Evolutionary conservation across 1,140 invertebrate species (phyloP).

Genomic region (Agrilus planipennis): DNA sequence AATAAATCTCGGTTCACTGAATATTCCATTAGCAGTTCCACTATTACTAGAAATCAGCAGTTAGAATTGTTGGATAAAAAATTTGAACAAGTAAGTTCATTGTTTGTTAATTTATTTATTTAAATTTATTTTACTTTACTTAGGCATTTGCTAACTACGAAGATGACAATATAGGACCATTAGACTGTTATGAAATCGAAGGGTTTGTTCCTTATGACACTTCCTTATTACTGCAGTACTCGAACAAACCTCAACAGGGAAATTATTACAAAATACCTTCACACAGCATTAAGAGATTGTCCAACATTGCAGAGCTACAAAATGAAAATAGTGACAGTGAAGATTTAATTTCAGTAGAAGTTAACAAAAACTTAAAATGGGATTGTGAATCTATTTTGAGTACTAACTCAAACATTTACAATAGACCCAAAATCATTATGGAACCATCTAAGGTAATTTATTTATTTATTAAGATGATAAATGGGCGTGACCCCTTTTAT

Average conservation of each 20-base stretch:
- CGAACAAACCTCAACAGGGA: constrained; percentile 46
- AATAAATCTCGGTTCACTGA: constrained; percentile 83
- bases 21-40: constrained; percentile 89
- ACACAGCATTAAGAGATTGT: constrained; percentile 12
- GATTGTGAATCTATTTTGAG: constrained; percentile 89
- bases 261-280: constrained; percentile 43
- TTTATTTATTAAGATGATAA: too few relatives aligned
- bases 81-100: constrained; percentile 68
- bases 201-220: constrained; percentile 58
- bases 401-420: constrained; percentile 82
- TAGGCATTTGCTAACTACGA: constrained; percentile 78
- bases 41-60: constrained; percentile 76
- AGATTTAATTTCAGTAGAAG: constrained; percentile 46
- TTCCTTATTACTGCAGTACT: constrained; percentile 51
- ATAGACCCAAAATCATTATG: constrained; percentile 78
- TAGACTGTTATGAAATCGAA: constrained; percentile 84
- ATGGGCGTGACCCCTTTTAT: too few relatives aligned
- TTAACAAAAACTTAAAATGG: constrained; percentile 60
- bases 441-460: constrained; percentile 55
- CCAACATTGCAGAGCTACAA: constrained; percentile 30
- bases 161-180: constrained; percentile 77
- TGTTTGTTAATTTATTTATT: neutral
- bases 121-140: constrained; percentile 8
- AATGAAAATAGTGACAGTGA: too few relatives aligned
- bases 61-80: constrained; percentile 74